These are phyloP conservation scores for Zootoca vivipara DNA, from an alignment of 2,113 vertebrate genomes.

Conservation along the genomic window DNA sequence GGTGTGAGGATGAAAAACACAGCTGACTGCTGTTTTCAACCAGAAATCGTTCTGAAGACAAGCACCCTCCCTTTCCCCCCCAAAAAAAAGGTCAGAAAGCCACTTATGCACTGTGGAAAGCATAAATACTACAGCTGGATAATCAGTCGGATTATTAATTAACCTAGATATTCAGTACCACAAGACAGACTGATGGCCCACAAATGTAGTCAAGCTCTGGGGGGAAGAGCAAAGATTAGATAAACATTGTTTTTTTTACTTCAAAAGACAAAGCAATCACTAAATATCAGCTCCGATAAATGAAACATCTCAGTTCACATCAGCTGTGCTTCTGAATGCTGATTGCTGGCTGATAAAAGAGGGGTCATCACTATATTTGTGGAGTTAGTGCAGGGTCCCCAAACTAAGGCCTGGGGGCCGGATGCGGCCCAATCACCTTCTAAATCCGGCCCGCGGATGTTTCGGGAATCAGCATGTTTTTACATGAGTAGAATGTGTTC, in stretches of 20 bases:
- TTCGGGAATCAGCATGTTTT: no score
- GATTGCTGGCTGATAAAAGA: no score
- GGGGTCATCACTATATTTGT: background rate
- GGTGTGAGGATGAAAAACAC: background rate
- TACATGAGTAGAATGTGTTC: no score
- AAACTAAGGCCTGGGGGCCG: no score
- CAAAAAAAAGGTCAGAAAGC: constrained; percentile 9
- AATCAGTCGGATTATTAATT: background rate
- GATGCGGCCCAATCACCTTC: no score
- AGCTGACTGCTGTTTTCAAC: background rate
- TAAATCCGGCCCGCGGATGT: no score
- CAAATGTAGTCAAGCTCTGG: background rate
- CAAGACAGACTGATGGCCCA: background rate
- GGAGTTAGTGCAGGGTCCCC: background rate
- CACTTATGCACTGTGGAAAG: background rate
- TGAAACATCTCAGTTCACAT: background rate
- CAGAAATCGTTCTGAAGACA: background rate
- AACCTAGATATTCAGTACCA: background rate
- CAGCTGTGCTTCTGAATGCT: no score
- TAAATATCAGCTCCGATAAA: background rate
- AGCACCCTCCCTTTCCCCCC: background rate
- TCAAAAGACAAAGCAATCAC: background rate
- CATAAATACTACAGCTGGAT: no score
- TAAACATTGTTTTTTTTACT: background rate
- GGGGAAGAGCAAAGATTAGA: background rate